A percentile compares a stretch with the other conserved stretches of the same genome.
Evolutionary conservation across 2,888 invertebrate species (phyloP).

Genomic region (Ormyrus thymus): DNA sequence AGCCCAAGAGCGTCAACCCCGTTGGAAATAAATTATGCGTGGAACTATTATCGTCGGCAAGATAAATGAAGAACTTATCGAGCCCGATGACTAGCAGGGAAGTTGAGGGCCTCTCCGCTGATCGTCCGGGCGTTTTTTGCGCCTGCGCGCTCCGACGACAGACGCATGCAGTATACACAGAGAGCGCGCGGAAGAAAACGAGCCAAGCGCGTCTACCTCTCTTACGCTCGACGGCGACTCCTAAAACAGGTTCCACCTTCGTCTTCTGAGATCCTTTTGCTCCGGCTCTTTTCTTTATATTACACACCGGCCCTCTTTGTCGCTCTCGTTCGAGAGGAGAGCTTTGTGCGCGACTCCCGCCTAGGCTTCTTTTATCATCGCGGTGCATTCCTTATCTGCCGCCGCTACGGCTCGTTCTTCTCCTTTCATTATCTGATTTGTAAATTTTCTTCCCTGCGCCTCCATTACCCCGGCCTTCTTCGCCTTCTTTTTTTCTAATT

Average conservation of each 20-base stretch:
- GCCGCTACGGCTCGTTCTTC: not conserved
- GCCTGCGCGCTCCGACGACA: slow-evolving; percentile 1
- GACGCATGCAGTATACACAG: slow-evolving; percentile 50
- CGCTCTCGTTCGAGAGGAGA: not conserved
- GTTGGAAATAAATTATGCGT: no score
- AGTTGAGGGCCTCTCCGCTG: not conserved
- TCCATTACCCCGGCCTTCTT: slow-evolving; percentile 2
- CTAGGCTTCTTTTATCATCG: slow-evolving; percentile 37
- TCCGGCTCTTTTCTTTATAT: slow-evolving; percentile 1
- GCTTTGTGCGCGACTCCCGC: not conserved
- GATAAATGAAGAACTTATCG: no score
- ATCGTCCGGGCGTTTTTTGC: slow-evolving; percentile 13
- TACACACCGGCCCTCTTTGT: slow-evolving; percentile 11
- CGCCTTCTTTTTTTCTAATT: slow-evolving; percentile 48
- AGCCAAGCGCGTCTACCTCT: slow-evolving; percentile 60
- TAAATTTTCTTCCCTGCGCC: slow-evolving; percentile 25
- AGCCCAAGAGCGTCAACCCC: no score
- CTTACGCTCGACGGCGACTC: slow-evolving; percentile 62
- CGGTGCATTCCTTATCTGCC: slow-evolving; percentile 25
- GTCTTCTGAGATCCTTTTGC: not conserved
- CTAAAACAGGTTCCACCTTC: slow-evolving; percentile 51
- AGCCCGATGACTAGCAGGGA: no score
- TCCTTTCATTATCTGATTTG: slow-evolving; percentile 43
- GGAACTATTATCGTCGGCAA: no score
- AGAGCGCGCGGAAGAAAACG: slow-evolving; percentile 34